Percentiles rank a stretch among this genome's conserved stretches.
These are phyloP conservation scores for Agelaius tricolor DNA, from an alignment of 2,113 vertebrate genomes.

Conservation along the genomic window DNA sequence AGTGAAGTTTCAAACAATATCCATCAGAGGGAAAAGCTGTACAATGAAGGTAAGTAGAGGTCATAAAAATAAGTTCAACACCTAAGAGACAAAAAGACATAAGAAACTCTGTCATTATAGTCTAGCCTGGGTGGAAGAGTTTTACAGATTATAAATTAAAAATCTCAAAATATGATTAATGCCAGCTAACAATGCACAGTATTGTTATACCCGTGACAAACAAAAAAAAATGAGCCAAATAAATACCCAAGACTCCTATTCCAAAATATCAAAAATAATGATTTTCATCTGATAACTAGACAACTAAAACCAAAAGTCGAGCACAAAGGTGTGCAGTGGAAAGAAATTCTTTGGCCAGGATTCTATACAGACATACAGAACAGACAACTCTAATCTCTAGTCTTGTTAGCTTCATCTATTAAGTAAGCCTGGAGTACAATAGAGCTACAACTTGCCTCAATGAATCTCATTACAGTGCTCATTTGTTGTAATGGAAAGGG, in stretches of 20 bases:
- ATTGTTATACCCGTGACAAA: background rate
- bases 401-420: conserved; percentile 25
- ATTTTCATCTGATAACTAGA: background rate
- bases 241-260: background rate
- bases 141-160: background rate
- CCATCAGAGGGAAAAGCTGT: background rate
- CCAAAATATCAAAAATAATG: background rate
- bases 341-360: background rate
- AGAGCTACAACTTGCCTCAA: conserved; percentile 6
- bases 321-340: background rate
- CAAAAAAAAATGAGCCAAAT: background rate
- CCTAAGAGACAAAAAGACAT: conserved; percentile 29
- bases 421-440: conserved; percentile 27
- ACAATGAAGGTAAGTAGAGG: background rate
- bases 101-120: background rate
- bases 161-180: background rate
- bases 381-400: background rate
- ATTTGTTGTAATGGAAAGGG: conserved; percentile 26
- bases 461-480: conserved; percentile 26
- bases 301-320: background rate
- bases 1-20: background rate
- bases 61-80: conserved; percentile 10
- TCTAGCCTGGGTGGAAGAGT: background rate
- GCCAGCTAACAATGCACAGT: background rate
- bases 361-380: background rate